Evolutionary conservation across 2,888 invertebrate species (phyloP).

Genomic region (Hedychridium roseum): DNA sequence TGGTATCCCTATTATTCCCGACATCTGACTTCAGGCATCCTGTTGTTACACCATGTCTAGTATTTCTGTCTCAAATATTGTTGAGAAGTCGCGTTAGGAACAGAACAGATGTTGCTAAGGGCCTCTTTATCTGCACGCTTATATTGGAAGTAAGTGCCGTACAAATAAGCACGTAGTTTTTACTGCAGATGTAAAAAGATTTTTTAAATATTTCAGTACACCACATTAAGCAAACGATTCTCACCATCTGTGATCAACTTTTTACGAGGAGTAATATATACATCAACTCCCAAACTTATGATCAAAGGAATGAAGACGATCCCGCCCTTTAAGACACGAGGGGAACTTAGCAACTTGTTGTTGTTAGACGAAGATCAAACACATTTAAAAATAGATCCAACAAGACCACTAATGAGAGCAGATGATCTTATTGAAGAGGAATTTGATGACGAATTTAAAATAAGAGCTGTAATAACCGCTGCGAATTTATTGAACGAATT

Average conservation of each 20-base stretch:
- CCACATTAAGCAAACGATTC: conserved; percentile 79
- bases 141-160: conserved; percentile 79
- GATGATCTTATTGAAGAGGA: conserved; percentile 68
- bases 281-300: conserved; percentile 72
- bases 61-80: conserved; percentile 85
- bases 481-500: conserved; percentile 70
- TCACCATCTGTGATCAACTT: conserved; percentile 84
- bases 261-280: conserved; percentile 77
- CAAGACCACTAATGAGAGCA: conserved; percentile 64
- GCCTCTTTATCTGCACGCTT: conserved; percentile 78
- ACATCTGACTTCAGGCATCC: conserved; percentile 90
- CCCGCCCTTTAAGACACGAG: conserved; percentile 74
- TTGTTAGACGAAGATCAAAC: conserved; percentile 68
- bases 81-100: conserved; percentile 71
- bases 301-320: conserved; percentile 69
- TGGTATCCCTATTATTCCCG: conserved; percentile 83
- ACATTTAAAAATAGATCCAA: conserved; percentile 49
- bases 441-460: conserved; percentile 72
- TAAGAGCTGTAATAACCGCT: conserved; percentile 68
- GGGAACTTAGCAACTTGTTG: conserved; percentile 67
- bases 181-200: background rate
- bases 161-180: background rate
- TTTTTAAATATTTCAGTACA: conserved; percentile 68
- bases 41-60: conserved; percentile 83
- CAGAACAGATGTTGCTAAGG: conserved; percentile 76